phyloP scores from a whole-genome alignment of 2,797 vertebrate genomes.

The Trichosurus vulpecula region DNA sequence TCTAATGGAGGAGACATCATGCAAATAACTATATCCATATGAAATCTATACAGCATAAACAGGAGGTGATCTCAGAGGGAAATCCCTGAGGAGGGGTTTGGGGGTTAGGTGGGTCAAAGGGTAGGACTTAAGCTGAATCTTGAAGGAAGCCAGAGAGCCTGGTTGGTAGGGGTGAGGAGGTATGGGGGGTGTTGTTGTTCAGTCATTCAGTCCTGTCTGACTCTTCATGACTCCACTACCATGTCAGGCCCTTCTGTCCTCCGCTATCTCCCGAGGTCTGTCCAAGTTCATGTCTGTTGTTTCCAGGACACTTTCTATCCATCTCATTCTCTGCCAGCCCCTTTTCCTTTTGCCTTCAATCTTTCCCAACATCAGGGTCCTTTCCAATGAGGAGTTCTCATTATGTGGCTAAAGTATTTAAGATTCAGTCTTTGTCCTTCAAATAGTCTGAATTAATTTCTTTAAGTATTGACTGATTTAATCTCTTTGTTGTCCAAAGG shows the following conservation, averaged over 20 bases:
- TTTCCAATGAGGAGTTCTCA: background rate
- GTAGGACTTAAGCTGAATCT: background rate
- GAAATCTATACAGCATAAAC: background rate
- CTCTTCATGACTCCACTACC: background rate
- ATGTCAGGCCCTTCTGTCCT: background rate
- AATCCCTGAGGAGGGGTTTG: background rate
- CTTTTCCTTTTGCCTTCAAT: background rate
- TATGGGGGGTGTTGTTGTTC: background rate
- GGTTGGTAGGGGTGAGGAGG: background rate
- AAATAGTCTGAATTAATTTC: background rate
- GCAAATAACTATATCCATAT: background rate
- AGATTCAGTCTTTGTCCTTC: background rate
- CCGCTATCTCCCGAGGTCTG: background rate
- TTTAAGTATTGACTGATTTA: background rate
- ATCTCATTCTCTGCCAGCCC: background rate
- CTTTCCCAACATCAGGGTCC: background rate
- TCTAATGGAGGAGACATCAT: background rate
- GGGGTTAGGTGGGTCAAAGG: background rate
- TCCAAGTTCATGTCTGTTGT: background rate
- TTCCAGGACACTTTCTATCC: background rate
- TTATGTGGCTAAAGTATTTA: background rate
- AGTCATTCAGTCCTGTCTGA: background rate
- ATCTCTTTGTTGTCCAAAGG: background rate
- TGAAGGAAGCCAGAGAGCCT: background rate
- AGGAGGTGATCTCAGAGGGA: background rate